phyloP scores from a whole-genome alignment of 2,113 vertebrate species.

The Progne subis region DNA sequence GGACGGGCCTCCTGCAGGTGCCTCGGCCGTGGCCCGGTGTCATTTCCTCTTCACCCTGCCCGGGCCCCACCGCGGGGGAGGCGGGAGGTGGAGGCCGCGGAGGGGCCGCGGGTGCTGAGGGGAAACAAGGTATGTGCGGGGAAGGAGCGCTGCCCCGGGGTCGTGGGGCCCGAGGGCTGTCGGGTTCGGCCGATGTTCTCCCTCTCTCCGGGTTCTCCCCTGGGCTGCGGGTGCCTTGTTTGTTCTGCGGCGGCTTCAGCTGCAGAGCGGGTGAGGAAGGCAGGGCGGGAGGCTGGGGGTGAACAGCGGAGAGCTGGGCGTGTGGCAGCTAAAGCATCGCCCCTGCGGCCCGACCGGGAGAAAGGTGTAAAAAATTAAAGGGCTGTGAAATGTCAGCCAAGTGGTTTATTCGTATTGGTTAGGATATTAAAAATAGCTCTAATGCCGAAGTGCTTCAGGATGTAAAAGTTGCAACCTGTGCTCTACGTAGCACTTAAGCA shows the following conservation, averaged over 20 bases:
- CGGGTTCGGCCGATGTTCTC: not conserved
- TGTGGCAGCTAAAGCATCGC: not conserved
- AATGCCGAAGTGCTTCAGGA: not conserved
- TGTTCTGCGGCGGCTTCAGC: not conserved
- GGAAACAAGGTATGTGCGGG: not conserved
- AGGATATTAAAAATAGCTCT: not conserved
- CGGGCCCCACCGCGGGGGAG: not conserved
- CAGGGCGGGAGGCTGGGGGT: not conserved
- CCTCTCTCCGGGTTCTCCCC: not conserved
- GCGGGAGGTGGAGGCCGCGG: not conserved
- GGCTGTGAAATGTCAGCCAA: rapidly evolving
- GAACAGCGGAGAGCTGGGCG: not conserved
- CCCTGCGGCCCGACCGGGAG: not conserved
- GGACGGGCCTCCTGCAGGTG: not conserved
- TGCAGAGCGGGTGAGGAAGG: not conserved
- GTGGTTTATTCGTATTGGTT: not conserved
- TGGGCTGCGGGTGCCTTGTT: not conserved
- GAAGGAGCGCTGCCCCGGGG: not conserved
- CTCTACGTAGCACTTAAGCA: rapidly evolving
- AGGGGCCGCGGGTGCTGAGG: not conserved
- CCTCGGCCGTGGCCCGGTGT: not conserved
- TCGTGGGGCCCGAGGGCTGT: rapidly evolving
- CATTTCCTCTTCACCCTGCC: too few relatives aligned
- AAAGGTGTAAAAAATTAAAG: too few relatives aligned
- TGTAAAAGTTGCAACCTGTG: not conserved